Base-by-base conservation (phyloP, 2,113 vertebrate species). In the Pterocles burchelli region DNA sequence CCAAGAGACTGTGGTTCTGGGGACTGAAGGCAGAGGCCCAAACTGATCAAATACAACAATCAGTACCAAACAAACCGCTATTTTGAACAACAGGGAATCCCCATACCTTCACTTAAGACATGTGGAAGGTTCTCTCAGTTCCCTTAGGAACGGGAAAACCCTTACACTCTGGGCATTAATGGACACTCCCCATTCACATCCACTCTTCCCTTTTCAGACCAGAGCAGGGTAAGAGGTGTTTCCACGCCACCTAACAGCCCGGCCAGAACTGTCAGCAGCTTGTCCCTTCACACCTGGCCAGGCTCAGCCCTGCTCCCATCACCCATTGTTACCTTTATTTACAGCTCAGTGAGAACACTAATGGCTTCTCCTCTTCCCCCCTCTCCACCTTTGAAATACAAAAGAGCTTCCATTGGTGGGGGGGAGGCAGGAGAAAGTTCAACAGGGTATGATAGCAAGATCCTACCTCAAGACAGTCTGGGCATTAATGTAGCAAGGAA, bases 311-410 rank as follows among this genome's bases (percentile, higher is more conserved):
- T 65, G 52, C 82, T 80, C 66, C 31, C 71, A 71, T 57, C 85
- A 93, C 66, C 81, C 57, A n/a, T 54, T 94, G 87, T 89, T 85
- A 72, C 29, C 96, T 95, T 94, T 81, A 94, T 98, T 98, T 96
- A 98, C 97, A 98, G 97, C 93, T 97, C 91, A 92, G 66, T 90
- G 95, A 93, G 74, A 88, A 87, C 49, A 59, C 96, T 98, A 98
- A 98, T 95, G 94, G 95, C 51, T 95, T 92, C 71, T 84, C 67
- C 57, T 93, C 66, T 36, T 54, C 49, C 41, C 72, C 49, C 29
- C 67, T 28, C 70, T 52, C n/a, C 33, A 34, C 46, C 33, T 88
- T 48, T 66, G 45, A 84, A 94, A 79, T 33, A 85, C 71, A 82
- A 55, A 75, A 52, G 46, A 22, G 28, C 36, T 38, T 67, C 59